Conservation (phyloP, 2,888 invertebrate genomes). For the Trissoscelio sp. region DNA sequence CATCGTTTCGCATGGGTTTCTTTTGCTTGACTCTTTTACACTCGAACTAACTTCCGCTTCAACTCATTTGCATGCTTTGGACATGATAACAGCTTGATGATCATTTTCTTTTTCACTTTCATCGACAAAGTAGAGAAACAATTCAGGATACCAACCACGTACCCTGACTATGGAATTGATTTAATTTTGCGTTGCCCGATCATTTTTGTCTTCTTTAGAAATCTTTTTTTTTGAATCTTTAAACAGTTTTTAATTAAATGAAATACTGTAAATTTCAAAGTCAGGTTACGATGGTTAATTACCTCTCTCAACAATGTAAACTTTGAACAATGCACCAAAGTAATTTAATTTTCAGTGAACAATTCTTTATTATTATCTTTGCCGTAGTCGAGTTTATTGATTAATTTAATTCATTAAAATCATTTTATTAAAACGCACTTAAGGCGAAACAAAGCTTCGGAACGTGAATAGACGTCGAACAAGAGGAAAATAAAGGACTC, state of each 20-base stretch:
- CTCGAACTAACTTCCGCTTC: constrained; percentile 53
- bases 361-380: constrained; percentile 61
- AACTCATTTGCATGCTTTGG: constrained; percentile 50
- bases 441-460: constrained; percentile 35
- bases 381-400: constrained; percentile 50
- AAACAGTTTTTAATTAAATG: constrained; percentile 26
- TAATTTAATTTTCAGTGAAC: constrained; percentile 53
- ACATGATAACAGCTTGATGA: constrained; percentile 51
- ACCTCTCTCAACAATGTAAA: constrained; percentile 54
- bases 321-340: constrained; percentile 56
- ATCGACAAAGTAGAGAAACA: constrained; percentile 34
- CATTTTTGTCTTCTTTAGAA: neutral
- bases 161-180: neutral
- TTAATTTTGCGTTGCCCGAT: neutral
- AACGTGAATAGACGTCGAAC: constrained; percentile 22
- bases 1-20: constrained; percentile 50
- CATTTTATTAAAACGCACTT: constrained; percentile 32
- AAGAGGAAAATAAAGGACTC: constrained; percentile 14
- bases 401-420: constrained; percentile 52
- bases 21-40: constrained; percentile 41
- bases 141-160: neutral
- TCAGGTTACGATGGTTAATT: constrained; percentile 53
- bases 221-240: neutral
- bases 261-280: constrained; percentile 45
- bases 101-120: constrained; percentile 42